Conservation (phyloP, 2,113 vertebrate species). For the Ceuthmochares aereus region DNA sequence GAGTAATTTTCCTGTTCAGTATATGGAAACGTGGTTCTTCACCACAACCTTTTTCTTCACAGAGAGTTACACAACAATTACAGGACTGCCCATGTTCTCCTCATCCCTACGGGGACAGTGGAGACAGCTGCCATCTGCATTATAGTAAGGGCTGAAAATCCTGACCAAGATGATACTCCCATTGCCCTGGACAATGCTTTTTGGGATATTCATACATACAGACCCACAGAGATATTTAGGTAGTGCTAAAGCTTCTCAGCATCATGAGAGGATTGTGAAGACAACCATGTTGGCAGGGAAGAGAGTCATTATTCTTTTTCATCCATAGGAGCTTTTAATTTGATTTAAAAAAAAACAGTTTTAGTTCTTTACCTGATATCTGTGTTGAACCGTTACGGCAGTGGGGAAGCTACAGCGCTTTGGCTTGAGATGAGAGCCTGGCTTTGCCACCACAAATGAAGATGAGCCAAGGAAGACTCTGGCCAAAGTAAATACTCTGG, state of each 20-base stretch:
- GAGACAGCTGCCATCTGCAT: background rate
- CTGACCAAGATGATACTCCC: background rate
- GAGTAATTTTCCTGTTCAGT: background rate
- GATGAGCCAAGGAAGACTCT: conserved; percentile 35
- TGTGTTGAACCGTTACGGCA: background rate
- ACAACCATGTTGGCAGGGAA: background rate
- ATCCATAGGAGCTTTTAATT: background rate
- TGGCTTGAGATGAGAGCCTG: conserved; percentile 33
- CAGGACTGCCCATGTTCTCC: background rate
- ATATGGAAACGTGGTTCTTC: background rate
- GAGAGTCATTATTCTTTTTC: background rate
- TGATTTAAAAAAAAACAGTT: background rate
- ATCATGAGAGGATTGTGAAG: background rate
- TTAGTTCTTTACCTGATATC: background rate
- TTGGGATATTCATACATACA: background rate
- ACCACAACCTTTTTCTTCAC: background rate
- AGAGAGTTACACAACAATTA: background rate
- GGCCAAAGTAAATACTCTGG: conserved; percentile 52
- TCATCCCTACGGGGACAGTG: background rate
- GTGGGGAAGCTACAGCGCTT: background rate
- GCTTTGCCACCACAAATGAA: background rate
- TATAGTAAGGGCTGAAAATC: background rate
- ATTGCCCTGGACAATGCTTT: background rate
- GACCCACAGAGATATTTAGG: background rate
- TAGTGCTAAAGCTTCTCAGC: background rate